Conservation (phyloP, 1,140 invertebrate genomes). For the Drosophila erecta region DNA sequence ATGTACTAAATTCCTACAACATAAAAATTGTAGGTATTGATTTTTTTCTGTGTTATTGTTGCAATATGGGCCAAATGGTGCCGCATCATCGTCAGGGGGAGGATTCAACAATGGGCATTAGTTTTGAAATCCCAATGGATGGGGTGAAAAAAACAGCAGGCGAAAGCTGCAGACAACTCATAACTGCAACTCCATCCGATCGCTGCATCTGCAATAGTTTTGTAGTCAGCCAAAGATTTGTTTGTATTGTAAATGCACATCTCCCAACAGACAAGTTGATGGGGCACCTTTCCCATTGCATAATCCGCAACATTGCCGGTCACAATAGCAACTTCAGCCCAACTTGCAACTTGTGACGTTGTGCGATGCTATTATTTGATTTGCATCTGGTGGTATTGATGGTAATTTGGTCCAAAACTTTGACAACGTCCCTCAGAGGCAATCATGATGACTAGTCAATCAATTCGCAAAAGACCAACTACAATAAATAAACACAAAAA, state of each 20-base stretch:
- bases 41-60: neutral
- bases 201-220: slow-evolving; percentile 43
- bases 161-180: slow-evolving; percentile 42
- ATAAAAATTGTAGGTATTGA: too few relatives aligned
- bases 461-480: neutral
- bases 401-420: slow-evolving; percentile 23
- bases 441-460: neutral
- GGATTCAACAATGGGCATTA: slow-evolving; percentile 20
- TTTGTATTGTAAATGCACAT: slow-evolving; percentile 38
- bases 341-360: slow-evolving; percentile 38
- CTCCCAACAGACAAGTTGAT: slow-evolving; percentile 28
- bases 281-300: slow-evolving; percentile 49
- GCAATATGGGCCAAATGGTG: slow-evolving; percentile 58
- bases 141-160: neutral
- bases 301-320: slow-evolving; percentile 35
- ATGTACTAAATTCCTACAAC: too few relatives aligned
- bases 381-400: slow-evolving; percentile 47
- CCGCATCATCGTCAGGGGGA: slow-evolving; percentile 43
- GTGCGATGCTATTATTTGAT: slow-evolving; percentile 38
- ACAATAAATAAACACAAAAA: too few relatives aligned
- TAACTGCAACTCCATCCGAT: slow-evolving; percentile 43
- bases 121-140: slow-evolving; percentile 2
- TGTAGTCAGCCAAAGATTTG: slow-evolving; percentile 20
- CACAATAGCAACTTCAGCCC: slow-evolving; percentile 26
- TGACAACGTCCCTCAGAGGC: slow-evolving; percentile 19